These are phyloP conservation scores for Dendrophyllia cribrosa DNA, from an alignment of 64 coral and sea anemone species.

Conservation along the genomic window DNA sequence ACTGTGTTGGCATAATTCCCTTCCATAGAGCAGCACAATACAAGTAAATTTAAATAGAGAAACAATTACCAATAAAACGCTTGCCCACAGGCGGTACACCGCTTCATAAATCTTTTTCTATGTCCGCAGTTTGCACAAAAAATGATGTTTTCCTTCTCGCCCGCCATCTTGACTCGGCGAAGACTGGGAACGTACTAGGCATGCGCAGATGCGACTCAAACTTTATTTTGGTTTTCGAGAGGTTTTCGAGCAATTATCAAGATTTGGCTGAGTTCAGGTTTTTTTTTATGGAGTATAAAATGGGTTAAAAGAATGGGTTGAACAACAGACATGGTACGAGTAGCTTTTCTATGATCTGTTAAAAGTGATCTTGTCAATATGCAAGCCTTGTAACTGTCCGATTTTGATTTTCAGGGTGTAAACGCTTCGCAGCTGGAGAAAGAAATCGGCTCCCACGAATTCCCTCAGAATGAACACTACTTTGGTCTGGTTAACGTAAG, in stretches of 20 bases:
- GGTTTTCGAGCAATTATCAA: not conserved
- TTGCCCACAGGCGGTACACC: conserved; percentile 66
- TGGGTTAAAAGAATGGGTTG: conserved; percentile 27
- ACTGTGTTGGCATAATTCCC: no score
- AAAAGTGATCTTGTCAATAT: not conserved
- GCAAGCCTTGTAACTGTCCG: not conserved
- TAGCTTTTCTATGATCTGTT: not conserved
- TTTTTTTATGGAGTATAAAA: not conserved
- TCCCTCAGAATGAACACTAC: conserved; percentile 99
- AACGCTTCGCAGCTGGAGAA: conserved; percentile 98
- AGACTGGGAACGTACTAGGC: not conserved
- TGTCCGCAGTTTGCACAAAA: conserved; percentile 68
- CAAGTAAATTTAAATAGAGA: not conserved
- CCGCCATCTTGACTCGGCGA: conserved; percentile 73
- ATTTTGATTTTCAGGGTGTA: conserved; percentile 77
- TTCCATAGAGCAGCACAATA: no score
- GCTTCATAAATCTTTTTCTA: conserved; percentile 83
- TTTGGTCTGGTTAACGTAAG: conserved; percentile 98
- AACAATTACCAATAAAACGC: conserved; percentile 86
- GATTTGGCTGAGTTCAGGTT: not conserved
- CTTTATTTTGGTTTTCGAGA: conserved; percentile 71
- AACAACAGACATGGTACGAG: conserved; percentile 62
- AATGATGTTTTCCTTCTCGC: not conserved
- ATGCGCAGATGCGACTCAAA: conserved; percentile 46
- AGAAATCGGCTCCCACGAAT: conserved; percentile 94